phyloP scores from a whole-genome alignment of 1,140 invertebrate genomes.

The Lasaia peninsularis region DNA sequence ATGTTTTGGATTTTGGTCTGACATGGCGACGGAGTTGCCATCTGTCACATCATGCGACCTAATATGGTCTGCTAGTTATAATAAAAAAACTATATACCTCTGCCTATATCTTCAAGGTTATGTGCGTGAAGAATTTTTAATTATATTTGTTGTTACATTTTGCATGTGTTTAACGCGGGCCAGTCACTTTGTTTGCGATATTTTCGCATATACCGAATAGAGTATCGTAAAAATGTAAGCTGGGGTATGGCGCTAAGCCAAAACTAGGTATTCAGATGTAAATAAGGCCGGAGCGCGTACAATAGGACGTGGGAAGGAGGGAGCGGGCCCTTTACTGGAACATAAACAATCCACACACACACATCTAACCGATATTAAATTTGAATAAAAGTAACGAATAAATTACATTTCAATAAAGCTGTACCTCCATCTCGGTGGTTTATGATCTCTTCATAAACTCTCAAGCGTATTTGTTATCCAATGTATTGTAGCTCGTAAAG shows the following conservation, averaged over 20 bases:
- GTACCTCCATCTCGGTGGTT: not conserved
- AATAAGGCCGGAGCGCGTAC: conserved; percentile 65
- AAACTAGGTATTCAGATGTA: conserved; percentile 63
- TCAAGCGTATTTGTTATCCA: too few species aligned
- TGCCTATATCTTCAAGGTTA: too few species aligned
- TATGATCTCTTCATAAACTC: not conserved
- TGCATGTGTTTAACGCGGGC: not conserved
- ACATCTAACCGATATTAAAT: not conserved
- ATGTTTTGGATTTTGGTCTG: too few species aligned
- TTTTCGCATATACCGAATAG: conserved; percentile 10
- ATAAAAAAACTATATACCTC: too few species aligned
- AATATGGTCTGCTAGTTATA: too few species aligned
- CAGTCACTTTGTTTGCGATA: conserved; percentile 1
- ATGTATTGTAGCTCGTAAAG: too few species aligned
- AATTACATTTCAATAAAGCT: not conserved
- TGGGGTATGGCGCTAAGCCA: conserved; percentile 45
- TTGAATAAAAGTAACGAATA: not conserved
- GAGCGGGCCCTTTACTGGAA: conserved; percentile 42
- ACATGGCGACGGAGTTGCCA: too few species aligned
- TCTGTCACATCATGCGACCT: too few species aligned
- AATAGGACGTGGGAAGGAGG: conserved; percentile 47
- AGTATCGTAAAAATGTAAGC: conserved; percentile 14
- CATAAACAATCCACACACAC: conserved; percentile 43
- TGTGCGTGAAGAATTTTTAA: too few species aligned
- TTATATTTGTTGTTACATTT: not conserved